Percentiles rank a stretch among this genome's conserved stretches.
Conservation (phyloP, 2,888 invertebrate genomes). For the Sinohyriopsis cumingii region DNA sequence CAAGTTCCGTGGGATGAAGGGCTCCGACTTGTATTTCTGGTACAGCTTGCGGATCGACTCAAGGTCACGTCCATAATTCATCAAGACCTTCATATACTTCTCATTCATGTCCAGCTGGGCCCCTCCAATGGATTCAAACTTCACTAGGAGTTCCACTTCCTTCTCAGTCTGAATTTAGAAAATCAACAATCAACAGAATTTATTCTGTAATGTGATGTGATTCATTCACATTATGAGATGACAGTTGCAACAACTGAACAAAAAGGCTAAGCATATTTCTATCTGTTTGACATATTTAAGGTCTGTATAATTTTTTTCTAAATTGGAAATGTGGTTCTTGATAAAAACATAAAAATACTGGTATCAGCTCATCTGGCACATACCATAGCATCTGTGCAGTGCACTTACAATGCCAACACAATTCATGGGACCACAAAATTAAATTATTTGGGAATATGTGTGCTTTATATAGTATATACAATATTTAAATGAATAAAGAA, state of each 20-base stretch:
- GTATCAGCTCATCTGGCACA: too few species aligned
- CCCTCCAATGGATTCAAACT: constrained; percentile 70
- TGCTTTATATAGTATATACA: too few species aligned
- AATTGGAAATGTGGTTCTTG: too few species aligned
- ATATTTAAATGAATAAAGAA: too few species aligned
- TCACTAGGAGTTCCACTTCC: constrained; percentile 67
- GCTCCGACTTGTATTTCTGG: constrained; percentile 89
- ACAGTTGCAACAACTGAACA: background rate
- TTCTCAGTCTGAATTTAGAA: constrained; percentile 67
- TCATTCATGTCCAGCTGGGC: constrained; percentile 70
- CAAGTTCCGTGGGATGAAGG: constrained; percentile 89
- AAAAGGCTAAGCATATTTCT: background rate
- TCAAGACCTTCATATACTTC: constrained; percentile 71
- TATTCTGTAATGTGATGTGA: background rate
- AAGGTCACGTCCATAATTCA: constrained; percentile 82
- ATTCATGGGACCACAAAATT: too few species aligned
- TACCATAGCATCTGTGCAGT: too few species aligned
- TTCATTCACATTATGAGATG: background rate
- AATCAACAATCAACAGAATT: background rate
- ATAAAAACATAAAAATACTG: too few species aligned
- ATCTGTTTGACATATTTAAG: background rate
- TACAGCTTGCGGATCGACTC: constrained; percentile 84
- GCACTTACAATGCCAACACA: too few species aligned
- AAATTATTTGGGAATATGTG: too few species aligned
- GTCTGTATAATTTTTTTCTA: too few species aligned